Percentiles rank a stretch among this genome's conserved stretches.
These are phyloP conservation scores for Ambastaia sidthimunki DNA, from an alignment of 2,797 vertebrate genomes.

Conservation along the genomic window DNA sequence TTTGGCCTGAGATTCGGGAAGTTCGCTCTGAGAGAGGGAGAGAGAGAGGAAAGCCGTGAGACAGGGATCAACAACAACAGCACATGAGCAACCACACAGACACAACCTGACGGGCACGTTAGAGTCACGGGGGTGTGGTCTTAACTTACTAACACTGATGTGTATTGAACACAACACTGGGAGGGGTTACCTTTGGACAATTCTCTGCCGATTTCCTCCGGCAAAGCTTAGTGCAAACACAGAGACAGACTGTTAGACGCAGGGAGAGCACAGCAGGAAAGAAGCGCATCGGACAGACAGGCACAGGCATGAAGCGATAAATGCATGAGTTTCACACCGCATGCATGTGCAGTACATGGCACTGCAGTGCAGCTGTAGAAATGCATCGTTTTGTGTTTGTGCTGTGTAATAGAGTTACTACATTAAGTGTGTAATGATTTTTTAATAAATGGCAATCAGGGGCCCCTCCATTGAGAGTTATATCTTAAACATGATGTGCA, in stretches of 20 bases:
- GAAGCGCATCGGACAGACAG: constrained; percentile 45
- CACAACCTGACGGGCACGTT: constrained; percentile 55
- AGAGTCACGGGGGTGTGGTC: not conserved
- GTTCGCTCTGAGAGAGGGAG: constrained; percentile 82
- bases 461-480: no score
- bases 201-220: constrained; percentile 96
- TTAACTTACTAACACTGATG: not conserved
- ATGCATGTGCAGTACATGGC: not conserved
- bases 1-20: constrained; percentile 87
- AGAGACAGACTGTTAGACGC: constrained; percentile 77
- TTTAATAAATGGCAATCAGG: no score
- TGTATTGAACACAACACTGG: constrained; percentile 65
- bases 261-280: constrained; percentile 60
- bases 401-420: not conserved
- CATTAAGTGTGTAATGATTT: not conserved
- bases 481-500: no score
- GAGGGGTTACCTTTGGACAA: constrained; percentile 95
- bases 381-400: no score
- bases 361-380: not conserved
- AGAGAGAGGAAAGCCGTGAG: constrained; percentile 25
- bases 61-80: constrained; percentile 27
- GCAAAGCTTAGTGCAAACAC: constrained; percentile 93
- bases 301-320: constrained; percentile 16
- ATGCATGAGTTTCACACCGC: not conserved
- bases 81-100: constrained; percentile 39